Conservation (phyloP, 2,888 invertebrate genomes). For the Tenthredo distinguenda region DNA sequence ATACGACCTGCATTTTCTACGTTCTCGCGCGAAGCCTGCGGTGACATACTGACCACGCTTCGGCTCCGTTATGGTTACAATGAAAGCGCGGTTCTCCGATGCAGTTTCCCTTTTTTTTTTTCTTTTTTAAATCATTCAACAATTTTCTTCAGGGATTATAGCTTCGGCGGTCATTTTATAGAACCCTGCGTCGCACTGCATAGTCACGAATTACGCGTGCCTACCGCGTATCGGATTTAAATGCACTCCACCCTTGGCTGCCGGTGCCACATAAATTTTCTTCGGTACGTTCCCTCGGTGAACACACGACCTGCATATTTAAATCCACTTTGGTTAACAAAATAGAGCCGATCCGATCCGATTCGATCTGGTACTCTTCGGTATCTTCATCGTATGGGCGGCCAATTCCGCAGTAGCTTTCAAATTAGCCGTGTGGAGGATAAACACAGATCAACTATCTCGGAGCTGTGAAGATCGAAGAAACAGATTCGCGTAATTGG, state of each 20-base stretch:
- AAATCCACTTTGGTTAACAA: slow-evolving; percentile 72
- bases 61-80: slow-evolving; percentile 31
- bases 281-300: slow-evolving; percentile 64
- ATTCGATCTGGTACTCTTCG: slow-evolving; percentile 40
- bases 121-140: not conserved
- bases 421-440: slow-evolving; percentile 35
- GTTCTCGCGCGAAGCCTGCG: slow-evolving; percentile 55
- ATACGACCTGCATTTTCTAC: slow-evolving; percentile 71
- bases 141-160: not conserved
- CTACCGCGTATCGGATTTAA: slow-evolving; percentile 72
- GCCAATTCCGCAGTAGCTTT: slow-evolving; percentile 42
- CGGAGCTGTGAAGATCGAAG: not conserved
- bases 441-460: slow-evolving; percentile 15
- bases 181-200: not conserved
- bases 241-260: slow-evolving; percentile 70
- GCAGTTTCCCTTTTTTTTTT: not conserved
- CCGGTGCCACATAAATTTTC: slow-evolving; percentile 74
- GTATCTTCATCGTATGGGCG: slow-evolving; percentile 18
- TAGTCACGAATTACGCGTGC: slow-evolving; percentile 45
- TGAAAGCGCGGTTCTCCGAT: slow-evolving; percentile 1
- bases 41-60: slow-evolving; percentile 47
- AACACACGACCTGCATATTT: slow-evolving; percentile 65
- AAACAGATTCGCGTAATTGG: slow-evolving; percentile 10
- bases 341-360: slow-evolving; percentile 62
- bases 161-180: not conserved